These are phyloP conservation scores for Rhinogobius similis DNA, from an alignment of 2,113 vertebrate genomes.

Conservation along the genomic window DNA sequence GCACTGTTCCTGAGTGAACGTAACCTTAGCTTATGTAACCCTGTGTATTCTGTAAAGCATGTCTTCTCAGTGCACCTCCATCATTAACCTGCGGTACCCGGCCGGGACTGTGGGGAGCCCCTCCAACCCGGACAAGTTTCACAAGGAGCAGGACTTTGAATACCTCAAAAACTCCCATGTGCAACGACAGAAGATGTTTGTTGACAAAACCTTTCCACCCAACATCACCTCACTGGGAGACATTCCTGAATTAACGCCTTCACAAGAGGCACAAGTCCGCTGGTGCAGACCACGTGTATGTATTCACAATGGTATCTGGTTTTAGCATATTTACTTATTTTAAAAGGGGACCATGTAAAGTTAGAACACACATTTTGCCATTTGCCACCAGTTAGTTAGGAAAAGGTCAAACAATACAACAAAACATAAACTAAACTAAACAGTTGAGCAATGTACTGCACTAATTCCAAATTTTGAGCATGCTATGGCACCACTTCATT, in stretches of 20 bases:
- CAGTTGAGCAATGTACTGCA: too few relatives aligned
- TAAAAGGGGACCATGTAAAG: too few relatives aligned
- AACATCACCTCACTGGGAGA: conserved; percentile 32
- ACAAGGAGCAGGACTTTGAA: conserved; percentile 32
- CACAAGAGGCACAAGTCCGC: conserved; percentile 10
- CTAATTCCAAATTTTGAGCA: too few relatives aligned
- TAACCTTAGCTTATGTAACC: background rate
- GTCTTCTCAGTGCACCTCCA: background rate
- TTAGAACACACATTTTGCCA: too few relatives aligned
- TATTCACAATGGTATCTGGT: background rate
- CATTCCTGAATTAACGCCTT: rapidly evolving
- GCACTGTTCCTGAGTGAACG: too few relatives aligned
- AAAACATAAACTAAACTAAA: too few relatives aligned
- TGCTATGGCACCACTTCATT: too few relatives aligned
- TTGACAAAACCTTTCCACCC: conserved; percentile 49
- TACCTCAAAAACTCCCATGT: conserved; percentile 27
- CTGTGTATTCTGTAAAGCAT: background rate
- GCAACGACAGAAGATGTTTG: background rate
- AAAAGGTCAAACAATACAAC: too few relatives aligned
- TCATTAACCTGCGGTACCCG: conserved; percentile 47
- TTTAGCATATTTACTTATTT: too few relatives aligned
- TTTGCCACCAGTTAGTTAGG: too few relatives aligned
- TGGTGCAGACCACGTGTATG: conserved; percentile 52
- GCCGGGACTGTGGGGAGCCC: conserved; percentile 37
- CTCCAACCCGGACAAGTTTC: conserved; percentile 47